phyloP scores from a whole-genome alignment of 2,797 vertebrate genomes.

The Parotocinclus haroldoi region DNA sequence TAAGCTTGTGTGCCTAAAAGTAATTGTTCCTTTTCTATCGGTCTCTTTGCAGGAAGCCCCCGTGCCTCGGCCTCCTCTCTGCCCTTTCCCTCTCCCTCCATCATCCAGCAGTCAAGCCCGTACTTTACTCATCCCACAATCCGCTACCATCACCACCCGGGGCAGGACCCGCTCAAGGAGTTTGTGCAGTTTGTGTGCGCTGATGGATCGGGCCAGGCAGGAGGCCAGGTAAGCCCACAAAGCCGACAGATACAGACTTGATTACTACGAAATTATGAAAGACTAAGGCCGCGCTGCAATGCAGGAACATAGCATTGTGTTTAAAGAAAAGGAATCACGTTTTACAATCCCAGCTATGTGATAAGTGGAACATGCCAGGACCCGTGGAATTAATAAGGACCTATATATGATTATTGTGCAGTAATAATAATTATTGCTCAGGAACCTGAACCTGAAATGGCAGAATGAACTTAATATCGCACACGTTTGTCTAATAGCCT shows the following conservation, averaged over 20 bases:
- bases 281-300: too few relatives aligned
- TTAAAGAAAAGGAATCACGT: too few relatives aligned
- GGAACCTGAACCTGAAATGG: too few relatives aligned
- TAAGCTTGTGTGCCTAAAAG: not conserved
- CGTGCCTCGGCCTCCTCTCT: slow-evolving; percentile 78
- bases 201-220: slow-evolving; percentile 78
- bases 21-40: not conserved
- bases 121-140: slow-evolving; percentile 97
- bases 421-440: too few relatives aligned
- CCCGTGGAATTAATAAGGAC: too few relatives aligned
- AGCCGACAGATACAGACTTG: not conserved
- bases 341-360: too few relatives aligned
- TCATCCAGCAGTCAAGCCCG: slow-evolving; percentile 95
- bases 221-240: slow-evolving; percentile 73
- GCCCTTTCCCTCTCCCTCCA: slow-evolving; percentile 89
- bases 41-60: slow-evolving; percentile 70
- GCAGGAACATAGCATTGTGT: too few relatives aligned
- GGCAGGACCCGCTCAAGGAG: slow-evolving; percentile 85
- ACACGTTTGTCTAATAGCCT: too few relatives aligned
- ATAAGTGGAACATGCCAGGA: too few relatives aligned
- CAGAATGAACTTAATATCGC: too few relatives aligned
- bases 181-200: slow-evolving; percentile 86
- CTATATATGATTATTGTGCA: too few relatives aligned
- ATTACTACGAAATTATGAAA: too few relatives aligned
- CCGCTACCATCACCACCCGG: slow-evolving; percentile 92